A percentile compares a stretch with the other conserved stretches of the same genome.
These are phyloP conservation scores for Neodiprion virginianus DNA, from an alignment of 1,140 invertebrate species.

Conservation along the genomic window DNA sequence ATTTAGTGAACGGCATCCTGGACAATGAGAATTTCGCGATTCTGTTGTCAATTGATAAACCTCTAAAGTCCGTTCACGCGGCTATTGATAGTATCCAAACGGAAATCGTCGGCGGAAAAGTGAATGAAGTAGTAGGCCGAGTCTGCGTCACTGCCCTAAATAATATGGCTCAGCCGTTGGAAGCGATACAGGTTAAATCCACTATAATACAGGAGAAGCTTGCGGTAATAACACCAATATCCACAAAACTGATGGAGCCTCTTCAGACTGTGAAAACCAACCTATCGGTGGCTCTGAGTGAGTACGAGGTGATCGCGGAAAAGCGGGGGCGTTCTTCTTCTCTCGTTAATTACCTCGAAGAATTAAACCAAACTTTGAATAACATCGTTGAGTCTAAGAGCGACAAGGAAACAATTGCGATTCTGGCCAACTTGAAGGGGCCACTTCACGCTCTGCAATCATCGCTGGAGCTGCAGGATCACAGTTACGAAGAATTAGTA, in stretches of 20 bases:
- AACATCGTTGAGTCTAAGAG: neutral
- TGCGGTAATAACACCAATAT: neutral
- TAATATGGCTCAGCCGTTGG: neutral
- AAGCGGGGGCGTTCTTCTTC: conserved; percentile 1
- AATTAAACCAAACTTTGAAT: neutral
- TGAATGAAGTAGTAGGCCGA: neutral
- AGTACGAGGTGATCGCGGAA: conserved; percentile 12
- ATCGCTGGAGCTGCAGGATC: conserved; percentile 8
- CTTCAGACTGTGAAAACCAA: neutral
- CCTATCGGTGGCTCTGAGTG: neutral
- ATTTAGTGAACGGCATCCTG: neutral
- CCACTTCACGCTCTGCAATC: conserved; percentile 11
- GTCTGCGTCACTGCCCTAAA: neutral
- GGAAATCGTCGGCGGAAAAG: neutral
- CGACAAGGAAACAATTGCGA: neutral
- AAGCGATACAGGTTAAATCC: conserved; percentile 3
- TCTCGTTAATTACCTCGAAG: conserved; percentile 8
- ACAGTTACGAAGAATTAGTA: conserved; percentile 8
- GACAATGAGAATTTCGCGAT: neutral
- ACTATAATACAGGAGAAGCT: neutral
- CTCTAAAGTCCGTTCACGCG: conserved; percentile 1
- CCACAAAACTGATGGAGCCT: neutral
- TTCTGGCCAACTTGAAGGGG: conserved; percentile 8
- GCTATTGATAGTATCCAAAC: neutral
- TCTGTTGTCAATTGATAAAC: neutral